Evolutionary conservation across 2,113 vertebrate species (phyloP).

Genomic region (Progne subis): DNA sequence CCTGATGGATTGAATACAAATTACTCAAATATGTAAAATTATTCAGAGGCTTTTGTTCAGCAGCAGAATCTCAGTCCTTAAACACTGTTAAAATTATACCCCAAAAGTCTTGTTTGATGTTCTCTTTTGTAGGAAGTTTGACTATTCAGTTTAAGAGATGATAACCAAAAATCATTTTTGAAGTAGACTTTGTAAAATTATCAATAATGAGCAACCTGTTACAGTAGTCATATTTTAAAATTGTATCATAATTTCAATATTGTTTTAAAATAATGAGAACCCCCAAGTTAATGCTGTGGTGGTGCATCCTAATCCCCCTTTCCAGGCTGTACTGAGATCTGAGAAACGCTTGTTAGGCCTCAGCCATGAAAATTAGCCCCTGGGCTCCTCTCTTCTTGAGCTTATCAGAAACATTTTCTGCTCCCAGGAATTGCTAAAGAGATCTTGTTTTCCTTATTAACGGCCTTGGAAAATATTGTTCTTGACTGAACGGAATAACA

Average conservation of each 20-base stretch:
- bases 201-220: background rate
- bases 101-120: background rate
- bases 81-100: background rate
- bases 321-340: background rate
- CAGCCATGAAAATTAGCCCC: background rate
- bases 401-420: background rate
- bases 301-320: accelerated
- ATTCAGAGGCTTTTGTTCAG: background rate
- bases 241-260: background rate
- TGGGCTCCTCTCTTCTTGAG: accelerated
- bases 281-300: background rate
- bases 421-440: background rate
- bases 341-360: accelerated
- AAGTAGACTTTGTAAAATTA: background rate
- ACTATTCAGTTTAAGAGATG: background rate
- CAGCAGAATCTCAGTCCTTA: background rate
- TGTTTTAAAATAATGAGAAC: background rate
- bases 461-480: background rate
- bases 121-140: background rate
- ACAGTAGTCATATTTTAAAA: background rate
- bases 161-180: background rate
- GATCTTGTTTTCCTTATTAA: background rate
- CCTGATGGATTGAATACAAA: background rate
- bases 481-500: background rate
- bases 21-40: background rate